A percentile compares a stretch with the other conserved stretches of the same genome.
phyloP scores from a whole-genome alignment of 2,797 vertebrate species.

The Tauraco hartlaubi region DNA sequence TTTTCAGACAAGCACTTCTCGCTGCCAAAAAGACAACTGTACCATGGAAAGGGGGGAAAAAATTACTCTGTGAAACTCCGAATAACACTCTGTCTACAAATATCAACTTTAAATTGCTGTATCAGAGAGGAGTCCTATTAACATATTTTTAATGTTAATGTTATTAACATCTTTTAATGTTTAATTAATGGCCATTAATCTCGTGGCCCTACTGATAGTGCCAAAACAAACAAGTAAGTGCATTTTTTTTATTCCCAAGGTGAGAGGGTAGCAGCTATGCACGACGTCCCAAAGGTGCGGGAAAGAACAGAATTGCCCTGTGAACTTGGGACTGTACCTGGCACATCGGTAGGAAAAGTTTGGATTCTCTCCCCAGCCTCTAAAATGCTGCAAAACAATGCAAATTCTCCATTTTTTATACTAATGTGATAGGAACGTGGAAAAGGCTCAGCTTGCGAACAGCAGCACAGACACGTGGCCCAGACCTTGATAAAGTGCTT shows the following conservation, averaged over 20 bases:
- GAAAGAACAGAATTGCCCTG: not conserved
- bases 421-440: not conserved
- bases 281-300: not conserved
- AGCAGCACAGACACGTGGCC: not conserved
- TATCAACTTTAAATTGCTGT: not conserved
- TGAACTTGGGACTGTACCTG: not conserved
- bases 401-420: not conserved
- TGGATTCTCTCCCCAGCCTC: conserved; percentile 18
- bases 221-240: conserved; percentile 28
- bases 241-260: not conserved
- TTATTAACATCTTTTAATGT: not conserved
- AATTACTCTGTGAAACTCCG: not conserved
- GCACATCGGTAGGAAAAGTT: not conserved
- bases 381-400: conserved; percentile 18
- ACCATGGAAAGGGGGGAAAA: not conserved
- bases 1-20: not conserved
- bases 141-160: not conserved
- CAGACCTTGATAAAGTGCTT: not conserved
- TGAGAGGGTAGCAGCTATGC: not conserved
- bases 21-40: not conserved
- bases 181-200: not conserved
- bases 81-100: conserved; percentile 17
- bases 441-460: not conserved
- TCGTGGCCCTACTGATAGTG: not conserved
- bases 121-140: conserved; percentile 18